phyloP scores from a whole-genome alignment of 2,797 vertebrate genomes.

The Rhinogobio ventralis region DNA sequence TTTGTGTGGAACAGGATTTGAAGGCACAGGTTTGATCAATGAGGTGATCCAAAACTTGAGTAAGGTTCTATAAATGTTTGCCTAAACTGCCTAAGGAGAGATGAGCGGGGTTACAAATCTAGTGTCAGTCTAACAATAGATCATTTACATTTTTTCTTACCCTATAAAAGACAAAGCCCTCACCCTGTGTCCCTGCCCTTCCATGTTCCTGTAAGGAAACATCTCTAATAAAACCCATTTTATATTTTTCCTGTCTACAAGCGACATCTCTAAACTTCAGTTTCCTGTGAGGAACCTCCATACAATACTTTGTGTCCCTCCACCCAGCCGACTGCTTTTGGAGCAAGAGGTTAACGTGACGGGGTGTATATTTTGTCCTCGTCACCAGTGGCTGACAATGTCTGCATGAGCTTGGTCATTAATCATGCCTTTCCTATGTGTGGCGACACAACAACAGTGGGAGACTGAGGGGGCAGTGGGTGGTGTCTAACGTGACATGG shows the following conservation, averaged over 20 bases:
- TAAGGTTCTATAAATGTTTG: slow-evolving; percentile 51
- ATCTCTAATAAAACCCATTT: slow-evolving; percentile 49
- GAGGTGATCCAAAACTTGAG: slow-evolving; percentile 41
- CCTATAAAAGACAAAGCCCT: slow-evolving; percentile 48
- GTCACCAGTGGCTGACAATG: slow-evolving; percentile 76
- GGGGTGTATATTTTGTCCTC: slow-evolving; percentile 75
- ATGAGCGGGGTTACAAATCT: slow-evolving; percentile 29
- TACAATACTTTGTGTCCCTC: slow-evolving; percentile 51
- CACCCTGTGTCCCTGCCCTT: slow-evolving; percentile 19
- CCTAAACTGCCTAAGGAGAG: slow-evolving; percentile 49
- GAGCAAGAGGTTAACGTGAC: slow-evolving; percentile 73
- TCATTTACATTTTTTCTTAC: slow-evolving; percentile 31
- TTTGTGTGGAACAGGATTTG: slow-evolving; percentile 46
- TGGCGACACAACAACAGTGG: slow-evolving; percentile 74
- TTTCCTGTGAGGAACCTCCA: slow-evolving; percentile 59
- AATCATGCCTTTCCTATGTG: slow-evolving; percentile 77
- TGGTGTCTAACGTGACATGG: slow-evolving; percentile 66
- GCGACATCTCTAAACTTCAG: slow-evolving; percentile 9
- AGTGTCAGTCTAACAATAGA: slow-evolving; percentile 49
- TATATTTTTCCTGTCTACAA: slow-evolving; percentile 55
- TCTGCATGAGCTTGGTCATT: slow-evolving; percentile 76
- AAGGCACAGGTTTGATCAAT: slow-evolving; percentile 49
- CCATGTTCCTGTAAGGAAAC: slow-evolving; percentile 51
- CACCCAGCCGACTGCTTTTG: slow-evolving; percentile 66
- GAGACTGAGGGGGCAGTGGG: slow-evolving; percentile 65